phyloP scores from a whole-genome alignment of 2,113 vertebrate species.

The Oreocharis arfaki region DNA sequence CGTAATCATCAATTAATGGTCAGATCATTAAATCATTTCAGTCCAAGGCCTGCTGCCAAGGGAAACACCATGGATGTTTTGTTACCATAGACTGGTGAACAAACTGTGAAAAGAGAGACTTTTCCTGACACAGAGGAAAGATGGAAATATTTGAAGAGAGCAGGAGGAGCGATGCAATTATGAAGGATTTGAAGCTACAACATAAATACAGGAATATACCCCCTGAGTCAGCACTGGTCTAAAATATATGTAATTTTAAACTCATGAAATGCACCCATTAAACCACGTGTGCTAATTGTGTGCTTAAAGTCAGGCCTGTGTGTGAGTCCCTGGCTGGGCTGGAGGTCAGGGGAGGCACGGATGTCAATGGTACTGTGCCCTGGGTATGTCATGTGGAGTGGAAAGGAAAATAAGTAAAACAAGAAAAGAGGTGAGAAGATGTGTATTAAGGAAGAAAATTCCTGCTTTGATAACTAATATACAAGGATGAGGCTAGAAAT shows the following conservation, averaged over 20 bases:
- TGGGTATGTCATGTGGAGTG: fast-evolving
- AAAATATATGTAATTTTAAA: not conserved
- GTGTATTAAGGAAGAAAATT: not conserved
- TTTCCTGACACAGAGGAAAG: not conserved
- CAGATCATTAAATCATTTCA: not conserved
- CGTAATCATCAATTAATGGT: not conserved
- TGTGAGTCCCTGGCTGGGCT: not conserved
- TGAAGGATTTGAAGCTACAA: not conserved
- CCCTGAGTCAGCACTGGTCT: not conserved
- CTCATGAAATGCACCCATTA: not conserved
- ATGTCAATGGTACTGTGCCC: not conserved
- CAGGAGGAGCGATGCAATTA: not conserved
- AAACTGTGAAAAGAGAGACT: not conserved
- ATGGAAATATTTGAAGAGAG: not conserved
- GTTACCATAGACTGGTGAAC: not conserved
- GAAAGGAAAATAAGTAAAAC: not conserved
- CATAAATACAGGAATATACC: not conserved
- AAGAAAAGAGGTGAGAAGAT: not conserved
- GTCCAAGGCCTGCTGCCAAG: not conserved
- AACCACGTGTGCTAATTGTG: not conserved
- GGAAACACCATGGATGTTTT: not conserved
- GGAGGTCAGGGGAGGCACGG: not conserved
- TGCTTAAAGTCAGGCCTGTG: not conserved
- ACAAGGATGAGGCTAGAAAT: not conserved
- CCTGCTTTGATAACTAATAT: not conserved